Percentiles rank a stretch among this genome's conserved stretches.
phyloP scores from a whole-genome alignment of 2,113 vertebrate genomes.

The Aegithalos caudatus region DNA sequence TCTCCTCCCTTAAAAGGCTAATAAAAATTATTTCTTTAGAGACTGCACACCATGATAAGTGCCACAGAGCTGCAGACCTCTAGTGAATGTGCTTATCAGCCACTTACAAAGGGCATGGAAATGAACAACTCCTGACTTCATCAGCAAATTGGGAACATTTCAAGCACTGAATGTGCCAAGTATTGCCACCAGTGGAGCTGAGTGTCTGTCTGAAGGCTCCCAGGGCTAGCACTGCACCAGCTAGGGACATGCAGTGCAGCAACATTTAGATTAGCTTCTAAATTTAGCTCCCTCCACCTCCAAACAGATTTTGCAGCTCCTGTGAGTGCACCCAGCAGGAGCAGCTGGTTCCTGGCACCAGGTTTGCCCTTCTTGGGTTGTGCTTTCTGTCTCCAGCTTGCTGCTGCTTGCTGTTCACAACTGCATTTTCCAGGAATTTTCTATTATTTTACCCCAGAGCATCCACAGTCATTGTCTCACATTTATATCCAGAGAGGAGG shows the following conservation, averaged over 20 bases:
- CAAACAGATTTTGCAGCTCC: not conserved
- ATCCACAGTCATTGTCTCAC: not conserved
- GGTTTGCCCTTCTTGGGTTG: not conserved
- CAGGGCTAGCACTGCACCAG: not conserved
- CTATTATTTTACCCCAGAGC: not conserved
- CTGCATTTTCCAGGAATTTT: not conserved
- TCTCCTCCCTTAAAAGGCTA: not conserved
- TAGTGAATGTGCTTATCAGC: not conserved
- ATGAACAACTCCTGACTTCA: not conserved
- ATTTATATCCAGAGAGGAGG: not conserved
- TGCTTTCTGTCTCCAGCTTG: not conserved
- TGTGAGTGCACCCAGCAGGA: not conserved
- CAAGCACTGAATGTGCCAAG: not conserved
- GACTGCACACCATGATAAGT: not conserved
- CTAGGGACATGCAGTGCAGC: not conserved
- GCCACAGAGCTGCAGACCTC: not conserved
- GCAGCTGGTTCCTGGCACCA: not conserved
- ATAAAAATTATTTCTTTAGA: conserved; percentile 17
- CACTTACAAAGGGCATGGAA: not conserved
- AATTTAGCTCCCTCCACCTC: not conserved
- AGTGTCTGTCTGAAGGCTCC: not conserved
- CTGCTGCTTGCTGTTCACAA: not conserved
- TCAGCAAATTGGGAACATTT: not conserved
- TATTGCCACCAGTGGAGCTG: not conserved
- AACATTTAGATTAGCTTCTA: not conserved